phyloP scores from a whole-genome alignment of 1,140 invertebrate species.

The Diplogasteroides magnus region DNA sequence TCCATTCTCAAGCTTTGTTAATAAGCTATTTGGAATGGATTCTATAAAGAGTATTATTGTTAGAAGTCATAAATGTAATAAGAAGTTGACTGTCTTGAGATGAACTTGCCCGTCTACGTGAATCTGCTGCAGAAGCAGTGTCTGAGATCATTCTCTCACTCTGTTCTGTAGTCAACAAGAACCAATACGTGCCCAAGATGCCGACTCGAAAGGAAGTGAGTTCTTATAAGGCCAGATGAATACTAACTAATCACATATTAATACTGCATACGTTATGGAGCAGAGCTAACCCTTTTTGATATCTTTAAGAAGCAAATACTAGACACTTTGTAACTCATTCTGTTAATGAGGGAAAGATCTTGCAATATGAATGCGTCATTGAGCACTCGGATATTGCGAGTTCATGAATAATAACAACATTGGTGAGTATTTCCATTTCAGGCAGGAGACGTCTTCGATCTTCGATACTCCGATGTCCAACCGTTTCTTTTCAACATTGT shows the following conservation, averaged over 20 bases:
- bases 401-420: too few relatives aligned
- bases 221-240: neutral
- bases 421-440: too few relatives aligned
- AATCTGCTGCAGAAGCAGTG: neutral
- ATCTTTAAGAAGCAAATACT: too few relatives aligned
- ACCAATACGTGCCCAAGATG: neutral
- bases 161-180: neutral
- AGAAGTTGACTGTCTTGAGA: neutral
- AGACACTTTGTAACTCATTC: too few relatives aligned
- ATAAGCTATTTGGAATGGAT: neutral
- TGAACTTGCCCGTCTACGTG: neutral
- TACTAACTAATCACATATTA: too few relatives aligned
- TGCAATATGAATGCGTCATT: too few relatives aligned
- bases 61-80: neutral
- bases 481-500: neutral
- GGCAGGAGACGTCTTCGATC: neutral
- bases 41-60: neutral
- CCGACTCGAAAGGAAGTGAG: neutral
- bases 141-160: neutral
- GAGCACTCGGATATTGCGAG: too few relatives aligned
- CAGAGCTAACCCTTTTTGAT: too few relatives aligned
- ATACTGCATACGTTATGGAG: too few relatives aligned
- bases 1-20: neutral
- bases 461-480: neutral
- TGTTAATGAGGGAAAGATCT: too few relatives aligned